Evolutionary conservation across 2,888 invertebrate genomes (phyloP), one percentile per base, ranked within the genome.

Genomic region (Volucella inflata): DNA sequence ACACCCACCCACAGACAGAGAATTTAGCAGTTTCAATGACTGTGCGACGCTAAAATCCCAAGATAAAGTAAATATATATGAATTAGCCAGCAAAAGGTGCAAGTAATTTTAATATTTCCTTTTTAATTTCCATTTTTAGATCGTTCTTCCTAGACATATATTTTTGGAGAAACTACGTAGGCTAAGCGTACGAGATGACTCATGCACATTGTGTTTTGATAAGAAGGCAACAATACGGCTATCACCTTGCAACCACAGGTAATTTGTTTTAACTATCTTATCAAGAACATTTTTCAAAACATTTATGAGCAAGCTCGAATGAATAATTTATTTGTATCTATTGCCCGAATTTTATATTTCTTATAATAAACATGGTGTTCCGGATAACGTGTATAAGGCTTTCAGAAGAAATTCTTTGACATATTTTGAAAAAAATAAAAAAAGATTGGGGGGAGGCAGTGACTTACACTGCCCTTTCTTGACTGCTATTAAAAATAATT

Each of bases 141-240:
- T 90, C 84, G 89, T 98, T 85, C 93, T 98, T 89, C 98, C 98
- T 2, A 94, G 97, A 87, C 95, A 97, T 90, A 94, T 97, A 89
- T 95, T 94, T 89, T 92, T 98, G 89, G 95, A 96, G 89, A 94
- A 95, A 89, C 92, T 98, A 87, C 92, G 96, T 80, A 94, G 95
- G 90, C 93, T 96, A 55, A 95, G 95, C 89, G 95, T 96, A 36
- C 94, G 94, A 80, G 97, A 97, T 89, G 96, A 97, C 91, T 96
- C 96, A 11, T 98, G 98, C 92, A 96, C 96, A 0, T 93, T 98
- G 65, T 98, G 98, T 92, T 98, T 95, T 91, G 97, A 98, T 91
- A 94, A 95, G 87, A 94, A 94, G 87, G 97, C 97, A 0, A 94
- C 94, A 77, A 95, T 96, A 21, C 93, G 94, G 87, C 93, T 98